Percentiles rank a stretch among this genome's conserved stretches.
Evolutionary conservation across 1,140 invertebrate species (phyloP).

Genomic region (Drosophila punjabiensis): DNA sequence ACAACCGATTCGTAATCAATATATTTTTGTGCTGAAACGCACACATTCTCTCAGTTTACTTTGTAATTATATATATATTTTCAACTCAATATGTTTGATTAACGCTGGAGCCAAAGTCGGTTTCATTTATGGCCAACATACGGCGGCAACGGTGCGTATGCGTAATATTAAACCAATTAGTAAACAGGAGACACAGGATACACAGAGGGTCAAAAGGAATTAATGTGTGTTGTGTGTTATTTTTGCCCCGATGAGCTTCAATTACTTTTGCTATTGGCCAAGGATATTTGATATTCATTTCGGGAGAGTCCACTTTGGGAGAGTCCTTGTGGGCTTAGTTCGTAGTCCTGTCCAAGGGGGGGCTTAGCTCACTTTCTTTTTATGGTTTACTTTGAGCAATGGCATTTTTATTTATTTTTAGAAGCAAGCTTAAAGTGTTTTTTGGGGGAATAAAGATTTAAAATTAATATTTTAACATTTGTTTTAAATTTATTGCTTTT

Average conservation of each 20-base stretch:
- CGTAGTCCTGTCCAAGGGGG: neutral
- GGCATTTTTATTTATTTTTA: neutral
- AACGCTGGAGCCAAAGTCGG: neutral
- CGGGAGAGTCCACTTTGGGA: neutral
- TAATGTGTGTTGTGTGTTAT: slow-evolving; percentile 1
- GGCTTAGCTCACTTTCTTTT: neutral
- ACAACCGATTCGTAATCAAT: neutral
- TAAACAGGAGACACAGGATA: too few species aligned
- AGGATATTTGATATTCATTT: slow-evolving; percentile 2
- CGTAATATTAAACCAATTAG: slow-evolving; percentile 48
- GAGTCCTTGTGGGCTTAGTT: neutral
- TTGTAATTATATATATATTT: neutral
- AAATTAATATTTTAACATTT: too few species aligned
- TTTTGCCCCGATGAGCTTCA: neutral
- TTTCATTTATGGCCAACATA: slow-evolving; percentile 7
- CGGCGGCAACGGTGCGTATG: slow-evolving; percentile 8
- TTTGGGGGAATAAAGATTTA: neutral
- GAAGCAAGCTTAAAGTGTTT: neutral
- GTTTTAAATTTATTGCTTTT: too few species aligned
- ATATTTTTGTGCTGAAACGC: too few species aligned
- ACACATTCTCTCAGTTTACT: neutral
- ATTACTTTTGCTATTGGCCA: slow-evolving; percentile 6
- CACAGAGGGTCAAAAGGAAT: slow-evolving; percentile 11
- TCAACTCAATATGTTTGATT: slow-evolving; percentile 13
- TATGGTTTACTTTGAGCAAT: neutral